Conservation (phyloP, 2,113 vertebrate species). For the Sturnira hondurensis region DNA sequence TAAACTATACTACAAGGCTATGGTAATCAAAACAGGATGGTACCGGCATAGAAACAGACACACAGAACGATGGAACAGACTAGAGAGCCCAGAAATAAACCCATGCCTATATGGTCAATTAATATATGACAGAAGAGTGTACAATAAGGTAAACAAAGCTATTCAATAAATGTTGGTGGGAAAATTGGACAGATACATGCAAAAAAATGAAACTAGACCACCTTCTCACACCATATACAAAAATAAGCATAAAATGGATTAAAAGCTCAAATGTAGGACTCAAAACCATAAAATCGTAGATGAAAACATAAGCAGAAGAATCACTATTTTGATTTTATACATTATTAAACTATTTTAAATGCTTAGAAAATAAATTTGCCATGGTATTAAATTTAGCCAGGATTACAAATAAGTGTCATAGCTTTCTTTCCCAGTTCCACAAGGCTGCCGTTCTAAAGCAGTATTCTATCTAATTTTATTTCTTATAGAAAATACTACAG, state of each 20-base stretch:
- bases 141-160: neutral
- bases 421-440: slow-evolving; percentile 60
- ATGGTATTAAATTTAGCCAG: slow-evolving; percentile 31
- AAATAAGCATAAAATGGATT: neutral
- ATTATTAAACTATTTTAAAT: neutral
- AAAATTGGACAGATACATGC: neutral
- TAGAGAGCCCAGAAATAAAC: neutral
- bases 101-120: neutral
- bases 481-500: neutral
- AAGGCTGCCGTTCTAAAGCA: slow-evolving; percentile 22
- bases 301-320: neutral
- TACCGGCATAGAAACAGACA: neutral
- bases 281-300: neutral
- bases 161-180: neutral
- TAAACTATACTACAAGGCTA: neutral
- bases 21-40: neutral
- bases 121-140: neutral
- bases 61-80: neutral
- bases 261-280: neutral
- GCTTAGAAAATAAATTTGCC: neutral
- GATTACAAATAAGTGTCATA: slow-evolving; percentile 46
- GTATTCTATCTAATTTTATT: slow-evolving; percentile 16
- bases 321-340: slow-evolving; percentile 13
- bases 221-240: neutral
- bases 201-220: neutral